phyloP scores from a whole-genome alignment of 1,140 invertebrate genomes.

The Habropoda laboriosa region DNA sequence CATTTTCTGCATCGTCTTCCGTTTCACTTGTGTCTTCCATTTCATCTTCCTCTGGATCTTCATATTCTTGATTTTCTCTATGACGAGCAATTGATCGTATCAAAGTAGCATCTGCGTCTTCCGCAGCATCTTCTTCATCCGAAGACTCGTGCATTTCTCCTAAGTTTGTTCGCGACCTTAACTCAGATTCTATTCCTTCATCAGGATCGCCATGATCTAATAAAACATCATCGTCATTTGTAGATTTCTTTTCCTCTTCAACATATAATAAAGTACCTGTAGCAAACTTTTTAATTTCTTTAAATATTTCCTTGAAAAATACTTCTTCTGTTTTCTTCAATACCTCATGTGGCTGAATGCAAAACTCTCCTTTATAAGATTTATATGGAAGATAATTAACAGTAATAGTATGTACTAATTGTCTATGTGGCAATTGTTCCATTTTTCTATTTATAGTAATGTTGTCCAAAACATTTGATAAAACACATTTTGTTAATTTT shows the following conservation, averaged over 20 bases:
- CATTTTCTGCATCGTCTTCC: slow-evolving; percentile 79
- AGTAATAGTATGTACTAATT: slow-evolving; percentile 83
- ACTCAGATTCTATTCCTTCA: slow-evolving; percentile 48
- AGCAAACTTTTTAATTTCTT: slow-evolving; percentile 81
- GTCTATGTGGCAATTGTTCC: slow-evolving; percentile 81
- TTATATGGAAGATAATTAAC: slow-evolving; percentile 89
- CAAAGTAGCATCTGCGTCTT: slow-evolving; percentile 84
- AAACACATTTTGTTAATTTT: slow-evolving; percentile 88
- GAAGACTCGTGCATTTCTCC: slow-evolving; percentile 84
- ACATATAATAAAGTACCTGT: slow-evolving; percentile 74
- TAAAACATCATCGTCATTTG: slow-evolving; percentile 77
- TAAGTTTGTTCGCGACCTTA: slow-evolving; percentile 55
- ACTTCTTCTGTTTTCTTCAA: slow-evolving; percentile 86
- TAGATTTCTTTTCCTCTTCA: slow-evolving; percentile 75
- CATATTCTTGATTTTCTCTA: slow-evolving; percentile 88
- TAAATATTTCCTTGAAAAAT: slow-evolving; percentile 86
- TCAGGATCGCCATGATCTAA: slow-evolving; percentile 76
- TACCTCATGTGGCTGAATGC: slow-evolving; percentile 86
- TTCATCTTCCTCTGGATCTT: slow-evolving; percentile 86
- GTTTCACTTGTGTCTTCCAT: slow-evolving; percentile 78
- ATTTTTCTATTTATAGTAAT: slow-evolving; percentile 87
- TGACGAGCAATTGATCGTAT: slow-evolving; percentile 83
- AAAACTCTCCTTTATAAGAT: slow-evolving; percentile 88
- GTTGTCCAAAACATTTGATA: slow-evolving; percentile 90
- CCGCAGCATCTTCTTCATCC: slow-evolving; percentile 84